Conservation (phyloP, 2,113 vertebrate species). For the Glaucomys volans region DNA sequence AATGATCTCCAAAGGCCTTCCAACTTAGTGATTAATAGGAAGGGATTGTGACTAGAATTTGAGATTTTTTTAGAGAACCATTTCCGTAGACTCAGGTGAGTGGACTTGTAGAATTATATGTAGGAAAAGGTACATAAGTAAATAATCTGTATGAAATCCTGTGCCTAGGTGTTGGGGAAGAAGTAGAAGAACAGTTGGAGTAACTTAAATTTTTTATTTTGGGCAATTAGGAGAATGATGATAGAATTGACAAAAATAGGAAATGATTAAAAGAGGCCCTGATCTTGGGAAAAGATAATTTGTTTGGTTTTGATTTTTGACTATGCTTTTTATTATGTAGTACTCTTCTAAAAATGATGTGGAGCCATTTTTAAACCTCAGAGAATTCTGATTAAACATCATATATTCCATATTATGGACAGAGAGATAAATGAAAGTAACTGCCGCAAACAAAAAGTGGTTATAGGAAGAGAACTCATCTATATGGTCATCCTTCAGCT, state of each 20-base stretch:
- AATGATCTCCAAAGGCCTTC: not conserved
- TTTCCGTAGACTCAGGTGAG: not conserved
- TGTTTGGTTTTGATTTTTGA: not conserved
- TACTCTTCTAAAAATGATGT: not conserved
- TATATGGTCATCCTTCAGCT: not conserved
- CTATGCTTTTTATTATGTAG: not conserved
- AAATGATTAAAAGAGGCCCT: not conserved
- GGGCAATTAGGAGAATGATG: not conserved
- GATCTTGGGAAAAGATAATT: not conserved
- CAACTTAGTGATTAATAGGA: not conserved
- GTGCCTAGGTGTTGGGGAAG: not conserved
- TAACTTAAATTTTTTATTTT: not conserved
- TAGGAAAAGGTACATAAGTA: not conserved
- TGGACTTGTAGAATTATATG: not conserved
- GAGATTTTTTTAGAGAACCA: not conserved
- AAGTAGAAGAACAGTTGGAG: not conserved
- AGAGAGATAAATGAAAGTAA: conserved; percentile 35
- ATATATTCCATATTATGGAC: not conserved
- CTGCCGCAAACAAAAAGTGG: not conserved
- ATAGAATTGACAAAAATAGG: not conserved
- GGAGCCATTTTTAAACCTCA: conserved; percentile 19
- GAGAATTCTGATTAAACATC: not conserved
- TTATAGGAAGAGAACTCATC: not conserved
- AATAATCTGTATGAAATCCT: not conserved
- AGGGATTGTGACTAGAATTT: not conserved